A percentile compares a stretch with the other conserved stretches of the same genome.
These are phyloP conservation scores for Nysson spinosus DNA, from an alignment of 2,888 invertebrate genomes.

Conservation along the genomic window DNA sequence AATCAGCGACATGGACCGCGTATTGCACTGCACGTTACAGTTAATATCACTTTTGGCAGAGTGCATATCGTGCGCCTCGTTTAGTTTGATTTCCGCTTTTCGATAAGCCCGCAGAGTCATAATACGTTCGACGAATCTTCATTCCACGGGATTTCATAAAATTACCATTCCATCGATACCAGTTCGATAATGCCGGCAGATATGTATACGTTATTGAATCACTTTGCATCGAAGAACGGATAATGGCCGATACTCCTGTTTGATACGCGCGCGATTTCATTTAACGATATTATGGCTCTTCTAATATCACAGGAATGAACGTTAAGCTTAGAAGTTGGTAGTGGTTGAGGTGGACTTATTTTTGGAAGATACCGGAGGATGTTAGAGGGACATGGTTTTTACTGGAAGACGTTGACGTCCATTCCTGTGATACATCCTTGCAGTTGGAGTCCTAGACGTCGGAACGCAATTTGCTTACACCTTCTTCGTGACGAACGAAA, in stretches of 20 bases:
- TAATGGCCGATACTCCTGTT: too few species aligned
- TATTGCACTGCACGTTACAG: not conserved
- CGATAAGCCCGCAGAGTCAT: constrained; percentile 54
- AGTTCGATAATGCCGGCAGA: not conserved
- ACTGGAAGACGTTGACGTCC: too few species aligned
- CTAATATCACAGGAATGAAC: too few species aligned
- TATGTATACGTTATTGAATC: too few species aligned
- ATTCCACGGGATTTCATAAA: not conserved
- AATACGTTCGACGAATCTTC: constrained; percentile 32
- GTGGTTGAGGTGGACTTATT: too few species aligned
- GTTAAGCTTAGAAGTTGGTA: too few species aligned
- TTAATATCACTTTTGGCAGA: constrained; percentile 55
- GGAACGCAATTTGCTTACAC: constrained; percentile 11
- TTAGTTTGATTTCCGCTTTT: constrained; percentile 64
- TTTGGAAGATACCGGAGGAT: too few species aligned
- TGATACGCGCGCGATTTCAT: too few species aligned
- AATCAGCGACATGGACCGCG: constrained; percentile 13
- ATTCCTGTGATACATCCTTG: constrained; percentile 24
- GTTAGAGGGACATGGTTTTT: too few species aligned
- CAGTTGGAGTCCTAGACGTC: constrained; percentile 37
- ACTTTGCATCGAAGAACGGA: constrained; percentile 15
- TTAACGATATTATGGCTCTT: constrained; percentile 8
- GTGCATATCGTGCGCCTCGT: constrained; percentile 64
- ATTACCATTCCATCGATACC: constrained; percentile 29
- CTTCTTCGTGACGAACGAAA: not conserved